Percentiles rank a stretch among this genome's conserved stretches.
Conservation (phyloP, 2,113 vertebrate species). For the Forbesichthys papilliferus region DNA sequence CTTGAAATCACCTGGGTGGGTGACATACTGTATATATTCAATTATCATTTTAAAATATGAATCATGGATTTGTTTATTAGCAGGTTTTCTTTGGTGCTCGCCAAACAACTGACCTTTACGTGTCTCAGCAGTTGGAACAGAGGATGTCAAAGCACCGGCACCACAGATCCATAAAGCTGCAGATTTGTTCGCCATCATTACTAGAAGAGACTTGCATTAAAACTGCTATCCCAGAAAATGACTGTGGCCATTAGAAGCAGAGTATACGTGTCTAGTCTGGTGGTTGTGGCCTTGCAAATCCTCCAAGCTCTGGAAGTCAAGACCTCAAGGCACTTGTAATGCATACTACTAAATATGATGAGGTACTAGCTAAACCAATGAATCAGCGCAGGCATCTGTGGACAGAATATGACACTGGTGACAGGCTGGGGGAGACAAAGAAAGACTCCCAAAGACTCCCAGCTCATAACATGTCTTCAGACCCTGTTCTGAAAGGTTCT, state of each 20-base stretch:
- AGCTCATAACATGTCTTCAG: neutral
- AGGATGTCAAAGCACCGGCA: slow-evolving; percentile 52
- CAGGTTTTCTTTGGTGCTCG: slow-evolving; percentile 3
- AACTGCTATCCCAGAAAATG: slow-evolving; percentile 48
- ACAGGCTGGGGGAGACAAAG: slow-evolving; percentile 13
- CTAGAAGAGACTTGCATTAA: slow-evolving; percentile 22
- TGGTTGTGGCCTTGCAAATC: slow-evolving; percentile 37
- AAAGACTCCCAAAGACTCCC: slow-evolving; percentile 29
- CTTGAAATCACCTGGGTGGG: no score
- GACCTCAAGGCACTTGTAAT: slow-evolving; percentile 20
- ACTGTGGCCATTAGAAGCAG: slow-evolving; percentile 34
- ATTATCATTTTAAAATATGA: slow-evolving; percentile 25
- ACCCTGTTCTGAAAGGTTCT: no score
- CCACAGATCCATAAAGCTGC: slow-evolving; percentile 52
- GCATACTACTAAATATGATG: slow-evolving; percentile 40
- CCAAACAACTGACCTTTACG: slow-evolving; percentile 12
- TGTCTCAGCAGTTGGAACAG: slow-evolving; percentile 12
- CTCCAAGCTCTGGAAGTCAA: slow-evolving; percentile 30
- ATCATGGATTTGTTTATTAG: slow-evolving; percentile 18
- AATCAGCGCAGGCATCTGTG: slow-evolving; percentile 41
- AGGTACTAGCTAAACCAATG: slow-evolving; percentile 44
- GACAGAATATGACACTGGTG: slow-evolving; percentile 52
- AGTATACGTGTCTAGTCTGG: slow-evolving; percentile 40
- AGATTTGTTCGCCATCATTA: slow-evolving; percentile 42
- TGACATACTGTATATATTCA: no score